Percentiles rank a stretch among this genome's conserved stretches.
Evolutionary conservation across 2,888 invertebrate species (phyloP).

Genomic region (Idaea aversata): DNA sequence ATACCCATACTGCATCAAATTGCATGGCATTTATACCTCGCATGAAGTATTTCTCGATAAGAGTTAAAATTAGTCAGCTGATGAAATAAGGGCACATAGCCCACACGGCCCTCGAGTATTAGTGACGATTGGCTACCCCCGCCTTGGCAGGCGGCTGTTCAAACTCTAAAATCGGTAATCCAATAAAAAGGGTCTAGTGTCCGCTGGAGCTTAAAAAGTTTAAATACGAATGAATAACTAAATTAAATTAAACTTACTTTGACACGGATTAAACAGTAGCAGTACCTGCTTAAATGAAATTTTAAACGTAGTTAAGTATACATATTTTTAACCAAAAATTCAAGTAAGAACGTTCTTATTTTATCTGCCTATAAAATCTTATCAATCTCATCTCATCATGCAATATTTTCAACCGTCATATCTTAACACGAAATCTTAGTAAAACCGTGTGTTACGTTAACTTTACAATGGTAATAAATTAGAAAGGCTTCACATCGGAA

Average conservation of each 20-base stretch:
- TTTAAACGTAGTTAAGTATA: background rate
- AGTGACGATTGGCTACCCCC: constrained; percentile 55
- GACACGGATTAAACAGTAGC: constrained; percentile 4
- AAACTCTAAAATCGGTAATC: constrained; percentile 71
- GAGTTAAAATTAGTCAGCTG: constrained; percentile 28
- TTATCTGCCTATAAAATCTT: background rate
- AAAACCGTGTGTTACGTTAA: constrained; percentile 42
- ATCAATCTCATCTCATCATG: background rate
- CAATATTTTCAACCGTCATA: background rate
- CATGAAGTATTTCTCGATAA: constrained; percentile 21
- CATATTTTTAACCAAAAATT: background rate
- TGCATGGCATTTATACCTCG: too few relatives aligned
- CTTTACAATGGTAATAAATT: constrained; percentile 57
- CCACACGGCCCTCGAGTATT: constrained; percentile 42
- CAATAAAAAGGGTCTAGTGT: constrained; percentile 60
- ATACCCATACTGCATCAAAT: too few relatives aligned
- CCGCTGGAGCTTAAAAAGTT: constrained; percentile 49
- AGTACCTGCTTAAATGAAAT: background rate
- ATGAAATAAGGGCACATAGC: constrained; percentile 24
- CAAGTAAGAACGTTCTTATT: background rate
- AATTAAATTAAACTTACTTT: constrained; percentile 34
- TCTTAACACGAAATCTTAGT: background rate
- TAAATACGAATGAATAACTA: constrained; percentile 37
- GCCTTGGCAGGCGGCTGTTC: constrained; percentile 59
- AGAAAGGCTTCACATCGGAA: constrained; percentile 64